Percentiles rank a stretch among this genome's conserved stretches.
Conservation (phyloP, 2,888 invertebrate genomes). For the Eupithecia centaureata region DNA sequence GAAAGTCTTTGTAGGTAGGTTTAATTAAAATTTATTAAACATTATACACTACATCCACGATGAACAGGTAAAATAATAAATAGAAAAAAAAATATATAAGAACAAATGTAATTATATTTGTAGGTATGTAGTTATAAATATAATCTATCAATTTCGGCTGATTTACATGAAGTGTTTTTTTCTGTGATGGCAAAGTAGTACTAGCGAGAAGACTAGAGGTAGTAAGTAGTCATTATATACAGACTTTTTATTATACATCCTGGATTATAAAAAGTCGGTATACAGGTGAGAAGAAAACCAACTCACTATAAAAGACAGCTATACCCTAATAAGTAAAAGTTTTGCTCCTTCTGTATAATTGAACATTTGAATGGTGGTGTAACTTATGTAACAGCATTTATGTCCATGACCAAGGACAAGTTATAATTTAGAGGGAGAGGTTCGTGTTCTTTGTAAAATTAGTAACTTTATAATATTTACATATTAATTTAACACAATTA, state of each 20-base stretch:
- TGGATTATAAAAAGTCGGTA: too few relatives aligned
- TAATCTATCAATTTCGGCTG: not conserved
- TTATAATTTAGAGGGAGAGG: too few relatives aligned
- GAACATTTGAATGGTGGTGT: not conserved
- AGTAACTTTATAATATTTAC: too few relatives aligned
- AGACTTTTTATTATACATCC: too few relatives aligned
- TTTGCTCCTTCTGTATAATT: not conserved
- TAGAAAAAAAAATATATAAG: not conserved
- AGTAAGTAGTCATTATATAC: too few relatives aligned
- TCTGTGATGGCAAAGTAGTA: too few relatives aligned
- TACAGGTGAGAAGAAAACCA: too few relatives aligned
- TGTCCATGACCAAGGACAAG: not conserved
- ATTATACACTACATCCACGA: not conserved
- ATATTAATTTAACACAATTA: not conserved
- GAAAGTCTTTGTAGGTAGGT: not conserved
- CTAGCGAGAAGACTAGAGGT: too few relatives aligned
- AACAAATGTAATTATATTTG: too few relatives aligned
- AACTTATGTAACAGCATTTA: not conserved
- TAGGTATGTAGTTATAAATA: not conserved
- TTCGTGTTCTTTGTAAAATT: too few relatives aligned
- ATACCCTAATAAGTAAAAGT: too few relatives aligned
- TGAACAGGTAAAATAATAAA: not conserved
- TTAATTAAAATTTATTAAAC: conserved; percentile 4
- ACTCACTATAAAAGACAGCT: too few relatives aligned
- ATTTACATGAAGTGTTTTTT: not conserved